Conservation (phyloP, 1,140 invertebrate species). For the Caerostris extrusa region DNA sequence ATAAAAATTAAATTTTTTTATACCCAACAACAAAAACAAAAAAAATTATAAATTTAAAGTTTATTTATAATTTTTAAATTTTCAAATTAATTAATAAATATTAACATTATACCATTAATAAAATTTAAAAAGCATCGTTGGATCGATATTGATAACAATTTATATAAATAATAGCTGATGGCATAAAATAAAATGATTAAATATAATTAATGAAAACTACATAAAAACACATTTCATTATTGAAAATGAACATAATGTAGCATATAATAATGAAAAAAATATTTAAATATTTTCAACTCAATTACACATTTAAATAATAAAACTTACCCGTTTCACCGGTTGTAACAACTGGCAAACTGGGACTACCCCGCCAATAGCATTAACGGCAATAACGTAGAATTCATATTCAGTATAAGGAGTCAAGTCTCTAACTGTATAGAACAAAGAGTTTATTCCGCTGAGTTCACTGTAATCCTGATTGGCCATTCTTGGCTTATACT, state of each 20-base stretch:
- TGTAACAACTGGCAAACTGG: constrained; percentile 92
- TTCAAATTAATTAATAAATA: too few relatives aligned
- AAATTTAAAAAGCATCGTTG: too few relatives aligned
- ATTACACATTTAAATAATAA: background rate
- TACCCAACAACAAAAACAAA: too few relatives aligned
- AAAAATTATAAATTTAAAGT: too few relatives aligned
- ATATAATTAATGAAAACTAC: too few relatives aligned
- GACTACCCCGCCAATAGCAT: constrained; percentile 94
- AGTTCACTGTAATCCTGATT: constrained; percentile 86
- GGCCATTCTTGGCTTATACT: constrained; percentile 95
- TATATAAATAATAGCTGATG: too few relatives aligned
- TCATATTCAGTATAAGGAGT: constrained; percentile 98
- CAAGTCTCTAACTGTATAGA: constrained; percentile 93
- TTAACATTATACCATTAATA: too few relatives aligned
- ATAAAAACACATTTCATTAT: too few relatives aligned
- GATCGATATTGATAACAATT: too few relatives aligned
- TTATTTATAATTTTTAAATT: too few relatives aligned
- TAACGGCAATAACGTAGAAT: constrained; percentile 96
- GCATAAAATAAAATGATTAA: too few relatives aligned
- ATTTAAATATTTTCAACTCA: background rate
- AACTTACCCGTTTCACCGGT: constrained; percentile 95
- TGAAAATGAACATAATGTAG: background rate
- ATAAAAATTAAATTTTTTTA: too few relatives aligned
- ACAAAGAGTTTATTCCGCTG: constrained; percentile 94
- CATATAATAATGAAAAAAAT: background rate